Conservation (phyloP, 2,113 vertebrate genomes). For the Morone chrysops region DNA sequence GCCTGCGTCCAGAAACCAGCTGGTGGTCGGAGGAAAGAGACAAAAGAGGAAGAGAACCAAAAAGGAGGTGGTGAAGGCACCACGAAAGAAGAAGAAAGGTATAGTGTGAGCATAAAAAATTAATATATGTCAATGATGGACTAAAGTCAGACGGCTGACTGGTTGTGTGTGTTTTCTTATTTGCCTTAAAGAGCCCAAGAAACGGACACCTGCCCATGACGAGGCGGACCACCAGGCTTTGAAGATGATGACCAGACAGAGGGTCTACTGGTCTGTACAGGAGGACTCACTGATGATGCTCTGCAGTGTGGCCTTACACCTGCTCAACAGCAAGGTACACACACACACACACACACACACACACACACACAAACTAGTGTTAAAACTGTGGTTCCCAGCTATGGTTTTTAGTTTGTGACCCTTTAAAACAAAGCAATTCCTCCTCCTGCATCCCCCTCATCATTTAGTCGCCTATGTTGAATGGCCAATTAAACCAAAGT, state of each 20-base stretch:
- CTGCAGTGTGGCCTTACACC: slow-evolving; percentile 90
- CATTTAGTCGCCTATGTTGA: no score
- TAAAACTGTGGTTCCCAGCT: no score
- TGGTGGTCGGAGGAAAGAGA: slow-evolving; percentile 74
- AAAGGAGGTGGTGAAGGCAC: slow-evolving; percentile 63
- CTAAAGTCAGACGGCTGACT: not conserved
- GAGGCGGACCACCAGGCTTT: slow-evolving; percentile 91
- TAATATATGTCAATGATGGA: fast-evolving
- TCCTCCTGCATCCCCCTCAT: no score
- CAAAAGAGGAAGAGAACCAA: slow-evolving; percentile 72
- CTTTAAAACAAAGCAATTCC: no score
- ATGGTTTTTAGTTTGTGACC: no score
- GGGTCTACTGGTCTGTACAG: slow-evolving; percentile 91
- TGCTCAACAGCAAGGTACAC: slow-evolving; percentile 92
- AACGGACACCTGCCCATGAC: slow-evolving; percentile 85
- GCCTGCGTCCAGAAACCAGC: slow-evolving; percentile 69
- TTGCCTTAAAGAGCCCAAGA: slow-evolving; percentile 58
- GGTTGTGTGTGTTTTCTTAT: not conserved
- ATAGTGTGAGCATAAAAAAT: not conserved
- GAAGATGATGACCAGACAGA: slow-evolving; percentile 92
- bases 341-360: slow-evolving; percentile 1
- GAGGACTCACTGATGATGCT: slow-evolving; percentile 97
- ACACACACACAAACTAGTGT: no score
- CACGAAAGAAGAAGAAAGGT: slow-evolving; percentile 77
- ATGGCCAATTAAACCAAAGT: no score